Evolutionary conservation across 2,113 vertebrate genomes (phyloP).

Genomic region (Ahaetulla prasina): DNA sequence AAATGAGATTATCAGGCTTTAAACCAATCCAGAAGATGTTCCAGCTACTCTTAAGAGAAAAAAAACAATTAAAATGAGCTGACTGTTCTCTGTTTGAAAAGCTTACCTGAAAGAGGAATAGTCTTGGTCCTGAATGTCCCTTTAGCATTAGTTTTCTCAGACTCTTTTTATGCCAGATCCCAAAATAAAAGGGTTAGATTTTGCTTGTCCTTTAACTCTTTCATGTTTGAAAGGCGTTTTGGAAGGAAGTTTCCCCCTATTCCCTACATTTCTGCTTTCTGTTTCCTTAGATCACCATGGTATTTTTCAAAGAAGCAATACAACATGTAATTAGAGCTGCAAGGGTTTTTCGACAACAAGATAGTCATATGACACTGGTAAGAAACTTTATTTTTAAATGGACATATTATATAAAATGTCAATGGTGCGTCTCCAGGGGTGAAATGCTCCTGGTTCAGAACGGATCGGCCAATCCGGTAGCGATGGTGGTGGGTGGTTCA

Average conservation of each 20-base stretch:
- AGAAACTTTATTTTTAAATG: neutral
- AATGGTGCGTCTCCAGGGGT: neutral
- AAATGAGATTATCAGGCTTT: neutral
- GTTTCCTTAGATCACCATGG: slow-evolving; percentile 41
- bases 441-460: too few species aligned
- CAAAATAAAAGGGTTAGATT: neutral
- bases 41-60: neutral
- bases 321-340: slow-evolving; percentile 61
- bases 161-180: neutral
- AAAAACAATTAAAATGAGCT: neutral
- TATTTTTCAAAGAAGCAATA: slow-evolving; percentile 69
- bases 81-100: neutral
- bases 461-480: too few species aligned
- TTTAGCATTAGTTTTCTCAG: neutral
- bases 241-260: neutral
- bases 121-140: neutral
- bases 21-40: neutral
- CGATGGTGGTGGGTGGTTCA: too few species aligned
- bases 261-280: neutral
- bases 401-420: neutral
- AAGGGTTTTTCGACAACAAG: slow-evolving; percentile 61
- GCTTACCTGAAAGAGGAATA: neutral
- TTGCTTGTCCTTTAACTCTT: neutral
- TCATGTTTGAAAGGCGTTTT: neutral
- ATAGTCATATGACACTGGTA: slow-evolving; percentile 66